Base-by-base conservation (phyloP, 2,888 invertebrate genomes). In the Torymus aiolomorphi region DNA sequence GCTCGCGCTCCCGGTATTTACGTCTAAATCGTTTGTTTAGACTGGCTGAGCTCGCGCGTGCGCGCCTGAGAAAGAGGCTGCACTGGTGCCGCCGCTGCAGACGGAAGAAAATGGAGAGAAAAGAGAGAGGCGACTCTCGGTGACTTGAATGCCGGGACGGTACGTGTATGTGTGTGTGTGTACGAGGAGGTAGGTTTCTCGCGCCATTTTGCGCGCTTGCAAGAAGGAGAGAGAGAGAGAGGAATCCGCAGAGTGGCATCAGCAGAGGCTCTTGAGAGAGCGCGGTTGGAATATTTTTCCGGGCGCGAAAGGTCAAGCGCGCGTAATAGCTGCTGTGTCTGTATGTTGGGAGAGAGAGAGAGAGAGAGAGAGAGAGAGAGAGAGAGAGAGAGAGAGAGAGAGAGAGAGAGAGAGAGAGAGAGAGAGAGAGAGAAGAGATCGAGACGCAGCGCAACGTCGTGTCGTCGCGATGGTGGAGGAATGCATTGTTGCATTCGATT, bases 11-110 rank as follows among this genome's bases (percentile, higher is more conserved):
- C 56, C n/a, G 75, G 74, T 70, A 78, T 74, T 78, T 70, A 73
- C 78, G 79, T 80, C 72, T 31, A 31, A 76, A 62, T 72, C 76
- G 76, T 80, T 80, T 76, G 80, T 80, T 80, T 76, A 76, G 76
- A 72, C 76, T 73, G 63, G 49, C 61, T 11, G 12, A 1, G 18
- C 16, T 10, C 51, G 49, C 18, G 16, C 49, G n/a, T n/a, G 42
- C 24, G 10, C 11, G 16, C 52, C 10, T 66, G 71, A 31, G 72
- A 78, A 67, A 57, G 77, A 65, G 65, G 77, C 69, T 62, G n/a
- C n/a, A n/a, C n/a, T n/a, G 63, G 49, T 62, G 69, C 16, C n/a
- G 31, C 13, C 11, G 11, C 51, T 2, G 14, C 42, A 62, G 69
- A 69, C 20, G n/a, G 56, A 71, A 16, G 66, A 66, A 74, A 74